Evolutionary conservation across 1,140 invertebrate species (phyloP).

Genomic region (Lepeophtheirus salmonis): DNA sequence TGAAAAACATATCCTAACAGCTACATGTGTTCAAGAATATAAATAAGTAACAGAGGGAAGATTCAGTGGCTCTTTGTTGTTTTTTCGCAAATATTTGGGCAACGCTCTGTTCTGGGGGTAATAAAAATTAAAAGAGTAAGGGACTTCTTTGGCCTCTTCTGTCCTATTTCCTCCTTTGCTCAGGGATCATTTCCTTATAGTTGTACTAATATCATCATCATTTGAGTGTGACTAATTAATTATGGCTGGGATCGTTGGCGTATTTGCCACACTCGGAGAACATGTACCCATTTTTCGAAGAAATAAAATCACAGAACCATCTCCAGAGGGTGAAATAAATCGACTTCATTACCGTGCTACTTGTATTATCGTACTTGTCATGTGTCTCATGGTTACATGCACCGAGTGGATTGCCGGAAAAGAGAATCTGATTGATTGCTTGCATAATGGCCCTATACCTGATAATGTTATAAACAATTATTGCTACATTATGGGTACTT

Average conservation of each 20-base stretch:
- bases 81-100: too few relatives aligned
- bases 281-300: conserved; percentile 16
- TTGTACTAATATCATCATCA: neutral
- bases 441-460: conserved; percentile 9
- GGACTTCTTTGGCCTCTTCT: too few relatives aligned
- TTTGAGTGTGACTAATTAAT: neutral
- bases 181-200: neutral
- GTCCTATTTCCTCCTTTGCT: too few relatives aligned
- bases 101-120: too few relatives aligned
- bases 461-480: conserved; percentile 13
- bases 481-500: conserved; percentile 16
- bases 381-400: conserved; percentile 15
- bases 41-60: too few relatives aligned
- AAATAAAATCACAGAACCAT: conserved; percentile 1
- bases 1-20: too few relatives aligned
- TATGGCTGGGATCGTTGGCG: conserved; percentile 14
- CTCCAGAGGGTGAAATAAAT: conserved; percentile 10
- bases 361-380: neutral
- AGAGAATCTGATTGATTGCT: conserved; percentile 9
- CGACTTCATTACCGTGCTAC: conserved; percentile 14
- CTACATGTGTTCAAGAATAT: too few relatives aligned
- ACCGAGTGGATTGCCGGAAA: conserved; percentile 18
- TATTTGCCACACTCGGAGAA: conserved; percentile 16
- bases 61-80: too few relatives aligned
- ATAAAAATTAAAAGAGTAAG: too few relatives aligned